Base-by-base conservation (phyloP, 2,888 invertebrate species). In the Silvanus unidentatus region DNA sequence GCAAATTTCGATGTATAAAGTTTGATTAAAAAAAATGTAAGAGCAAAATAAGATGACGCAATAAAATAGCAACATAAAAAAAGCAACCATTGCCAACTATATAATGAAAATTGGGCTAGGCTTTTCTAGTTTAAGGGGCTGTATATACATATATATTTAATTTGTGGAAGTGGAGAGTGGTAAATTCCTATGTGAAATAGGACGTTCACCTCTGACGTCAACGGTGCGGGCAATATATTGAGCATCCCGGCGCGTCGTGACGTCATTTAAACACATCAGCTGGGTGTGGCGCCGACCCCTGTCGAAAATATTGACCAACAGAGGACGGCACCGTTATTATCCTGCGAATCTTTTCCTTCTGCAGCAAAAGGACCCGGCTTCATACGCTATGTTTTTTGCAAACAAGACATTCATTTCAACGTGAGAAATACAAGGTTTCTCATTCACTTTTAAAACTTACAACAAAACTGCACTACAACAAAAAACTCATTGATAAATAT, bases 231-330 rank as follows among this genome's bases (percentile, higher is more conserved):
- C 59, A 45, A 59, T 58, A 58, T 64, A 66, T 66, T 60, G 67
- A 65, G 60, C 66, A 62, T 58, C 61, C 55, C 61, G 65, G 58
- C 65, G 66, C 64, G 63, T 56, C 58, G 53, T 69, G 68, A 70
- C 70, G 70, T 70, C 66, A 67, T 53, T 65, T 64, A 65, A 64
- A 63, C 65, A 69, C 65, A 69, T 69, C 70, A 68, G 69, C 69
- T 70, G 69, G 69, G 68, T 61, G 68, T 68, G 68, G 68, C 63
- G 66, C 60, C 62, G 55, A 54, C 53, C 47, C 48, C 10, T 47
- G 37, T 10, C 50, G 44, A 37, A 32, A 16, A 13, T n/a, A 6
- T 16, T 16, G 15, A 13, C 37, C 37, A 37, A 37, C 10, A 37
- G 37, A 37, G 37, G 37, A 15, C 37, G 37, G 5, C 37, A 37